These are phyloP conservation scores for Eulithis testata DNA, from an alignment of 2,888 invertebrate genomes.

Conservation along the genomic window DNA sequence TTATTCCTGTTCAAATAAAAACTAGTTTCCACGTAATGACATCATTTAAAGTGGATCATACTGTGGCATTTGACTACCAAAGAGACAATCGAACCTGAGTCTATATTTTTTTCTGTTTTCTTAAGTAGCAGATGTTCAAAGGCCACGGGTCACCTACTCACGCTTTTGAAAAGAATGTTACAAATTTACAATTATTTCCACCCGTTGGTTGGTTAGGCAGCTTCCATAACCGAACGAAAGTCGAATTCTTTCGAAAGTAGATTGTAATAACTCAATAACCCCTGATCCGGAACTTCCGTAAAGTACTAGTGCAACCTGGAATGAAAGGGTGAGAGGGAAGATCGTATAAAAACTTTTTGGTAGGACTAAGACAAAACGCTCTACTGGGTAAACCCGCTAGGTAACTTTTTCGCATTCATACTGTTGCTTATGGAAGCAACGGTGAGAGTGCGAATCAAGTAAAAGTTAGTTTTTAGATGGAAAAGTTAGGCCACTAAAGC, in stretches of 20 bases:
- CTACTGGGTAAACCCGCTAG: too few relatives aligned
- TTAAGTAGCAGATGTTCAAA: slow-evolving; percentile 74
- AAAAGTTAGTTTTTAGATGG: too few relatives aligned
- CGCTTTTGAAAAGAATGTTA: slow-evolving; percentile 62
- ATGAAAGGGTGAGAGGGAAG: neutral
- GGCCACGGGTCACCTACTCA: slow-evolving; percentile 58
- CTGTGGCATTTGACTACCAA: slow-evolving; percentile 55
- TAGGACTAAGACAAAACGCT: too few relatives aligned
- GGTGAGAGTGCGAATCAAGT: too few relatives aligned
- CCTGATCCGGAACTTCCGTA: slow-evolving; percentile 6
- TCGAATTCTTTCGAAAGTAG: slow-evolving; percentile 20
- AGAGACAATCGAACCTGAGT: slow-evolving; percentile 55
- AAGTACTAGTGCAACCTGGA: neutral
- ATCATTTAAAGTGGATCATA: slow-evolving; percentile 50
- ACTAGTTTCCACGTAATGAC: slow-evolving; percentile 45
- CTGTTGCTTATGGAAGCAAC: too few relatives aligned
- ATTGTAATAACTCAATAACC: slow-evolving; percentile 6
- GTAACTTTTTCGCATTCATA: too few relatives aligned
- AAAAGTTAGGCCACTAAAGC: too few relatives aligned
- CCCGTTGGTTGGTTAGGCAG: slow-evolving; percentile 21
- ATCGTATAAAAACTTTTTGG: too few relatives aligned
- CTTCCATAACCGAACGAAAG: slow-evolving; percentile 26
- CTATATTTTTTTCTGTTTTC: slow-evolving; percentile 58
- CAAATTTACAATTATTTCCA: slow-evolving; percentile 70
- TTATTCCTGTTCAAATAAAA: slow-evolving; percentile 24